Conservation (phyloP, 2,113 vertebrate genomes). For the Heterocephalus glaber region DNA sequence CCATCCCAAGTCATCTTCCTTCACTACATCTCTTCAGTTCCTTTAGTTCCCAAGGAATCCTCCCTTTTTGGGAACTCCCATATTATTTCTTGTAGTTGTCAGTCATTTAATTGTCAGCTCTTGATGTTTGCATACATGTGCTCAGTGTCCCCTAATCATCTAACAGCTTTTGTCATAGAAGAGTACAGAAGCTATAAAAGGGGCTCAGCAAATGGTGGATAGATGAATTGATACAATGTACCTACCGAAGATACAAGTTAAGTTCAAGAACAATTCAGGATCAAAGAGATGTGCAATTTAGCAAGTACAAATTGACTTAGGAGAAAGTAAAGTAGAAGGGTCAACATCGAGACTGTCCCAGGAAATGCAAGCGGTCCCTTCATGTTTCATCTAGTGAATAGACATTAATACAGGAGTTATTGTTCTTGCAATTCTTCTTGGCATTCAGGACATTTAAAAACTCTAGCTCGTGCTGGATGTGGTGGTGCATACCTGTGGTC, state of each 20-base stretch:
- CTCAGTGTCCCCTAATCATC: neutral
- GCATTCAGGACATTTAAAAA: neutral
- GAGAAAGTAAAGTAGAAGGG: neutral
- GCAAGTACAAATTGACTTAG: neutral
- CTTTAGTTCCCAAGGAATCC: neutral
- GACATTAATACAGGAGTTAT: neutral
- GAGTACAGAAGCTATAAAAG: neutral
- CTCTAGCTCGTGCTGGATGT: too few species aligned
- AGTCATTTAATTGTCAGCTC: neutral
- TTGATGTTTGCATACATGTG: neutral
- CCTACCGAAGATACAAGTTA: neutral
- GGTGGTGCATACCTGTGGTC: too few species aligned
- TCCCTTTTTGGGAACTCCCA: neutral
- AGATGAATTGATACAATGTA: neutral
- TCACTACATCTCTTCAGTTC: neutral
- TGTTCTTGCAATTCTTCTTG: constrained; percentile 1
- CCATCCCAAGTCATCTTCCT: neutral
- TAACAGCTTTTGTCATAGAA: neutral
- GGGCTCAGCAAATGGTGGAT: neutral
- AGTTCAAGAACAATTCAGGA: neutral
- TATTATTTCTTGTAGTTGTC: neutral
- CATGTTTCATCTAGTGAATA: neutral
- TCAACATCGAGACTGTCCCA: neutral
- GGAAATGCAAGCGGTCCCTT: neutral
- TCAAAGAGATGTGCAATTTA: neutral